These are phyloP conservation scores for Dendroctonus ponderosae DNA, from an alignment of 1,140 invertebrate species.

Conservation along the genomic window DNA sequence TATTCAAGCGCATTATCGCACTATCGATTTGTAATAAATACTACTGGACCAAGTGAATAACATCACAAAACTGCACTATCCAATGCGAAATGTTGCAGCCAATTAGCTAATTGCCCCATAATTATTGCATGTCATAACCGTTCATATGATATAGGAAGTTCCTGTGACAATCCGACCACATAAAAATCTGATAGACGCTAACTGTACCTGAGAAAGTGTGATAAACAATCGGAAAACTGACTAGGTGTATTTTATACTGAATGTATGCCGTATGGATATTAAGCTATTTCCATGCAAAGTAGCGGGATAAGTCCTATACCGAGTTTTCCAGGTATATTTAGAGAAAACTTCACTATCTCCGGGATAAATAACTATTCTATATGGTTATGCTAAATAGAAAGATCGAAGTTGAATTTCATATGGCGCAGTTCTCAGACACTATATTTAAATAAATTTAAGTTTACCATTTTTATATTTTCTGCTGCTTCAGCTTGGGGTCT, in stretches of 20 bases:
- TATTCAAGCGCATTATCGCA: not conserved
- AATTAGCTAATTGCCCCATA: constrained; percentile 16
- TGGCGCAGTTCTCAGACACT: too few relatives aligned
- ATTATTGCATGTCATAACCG: constrained; percentile 8
- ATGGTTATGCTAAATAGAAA: not conserved
- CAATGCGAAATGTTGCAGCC: constrained; percentile 10
- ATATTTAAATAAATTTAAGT: too few relatives aligned
- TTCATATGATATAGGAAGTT: too few relatives aligned
- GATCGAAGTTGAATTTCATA: too few relatives aligned
- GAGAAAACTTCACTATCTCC: not conserved
- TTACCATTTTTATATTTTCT: too few relatives aligned
- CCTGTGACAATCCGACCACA: constrained; percentile 9
- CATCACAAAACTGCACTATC: constrained; percentile 8
- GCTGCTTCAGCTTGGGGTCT: too few relatives aligned
- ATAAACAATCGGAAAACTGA: constrained; percentile 31
- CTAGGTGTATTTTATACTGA: constrained; percentile 27
- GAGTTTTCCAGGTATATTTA: constrained; percentile 11
- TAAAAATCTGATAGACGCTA: constrained; percentile 28
- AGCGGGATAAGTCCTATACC: constrained; percentile 7
- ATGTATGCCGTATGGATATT: constrained; percentile 18
- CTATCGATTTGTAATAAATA: not conserved
- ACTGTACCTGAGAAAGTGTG: constrained; percentile 26
- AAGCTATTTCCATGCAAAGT: constrained; percentile 32
- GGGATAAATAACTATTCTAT: constrained; percentile 1
- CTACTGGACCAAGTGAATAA: not conserved